A percentile compares a stretch with the other conserved stretches of the same genome.
Evolutionary conservation across 2,888 invertebrate species (phyloP).

Genomic region (Timema podura): DNA sequence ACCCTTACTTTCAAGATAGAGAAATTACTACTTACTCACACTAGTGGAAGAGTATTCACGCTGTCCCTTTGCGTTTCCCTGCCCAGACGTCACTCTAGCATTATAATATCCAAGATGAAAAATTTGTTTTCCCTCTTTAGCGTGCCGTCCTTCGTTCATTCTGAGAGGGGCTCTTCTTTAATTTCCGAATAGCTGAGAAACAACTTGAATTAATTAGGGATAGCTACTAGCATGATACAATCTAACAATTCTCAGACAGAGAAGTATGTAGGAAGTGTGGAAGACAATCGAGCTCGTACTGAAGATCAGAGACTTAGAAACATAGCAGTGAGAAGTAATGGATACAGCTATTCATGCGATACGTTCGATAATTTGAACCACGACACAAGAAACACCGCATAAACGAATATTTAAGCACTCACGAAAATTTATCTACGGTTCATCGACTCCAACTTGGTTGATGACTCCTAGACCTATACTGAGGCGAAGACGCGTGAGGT

Average conservation of each 20-base stretch:
- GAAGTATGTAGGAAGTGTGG: slow-evolving; percentile 6
- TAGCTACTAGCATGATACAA: neutral
- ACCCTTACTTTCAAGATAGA: neutral
- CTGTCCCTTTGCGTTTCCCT: neutral
- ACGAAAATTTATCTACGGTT: slow-evolving; percentile 28
- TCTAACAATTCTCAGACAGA: neutral
- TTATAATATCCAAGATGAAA: no score
- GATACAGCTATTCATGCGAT: slow-evolving; percentile 16
- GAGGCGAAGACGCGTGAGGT: slow-evolving; percentile 23
- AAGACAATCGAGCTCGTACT: slow-evolving; percentile 14
- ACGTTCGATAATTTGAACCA: slow-evolving; percentile 19
- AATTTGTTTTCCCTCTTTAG: no score
- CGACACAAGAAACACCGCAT: slow-evolving; percentile 23
- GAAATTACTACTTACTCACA: neutral
- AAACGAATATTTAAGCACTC: slow-evolving; percentile 26
- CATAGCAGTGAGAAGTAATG: slow-evolving; percentile 11
- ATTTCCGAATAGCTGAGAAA: neutral
- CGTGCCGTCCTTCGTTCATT: neutral
- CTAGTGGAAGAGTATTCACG: neutral
- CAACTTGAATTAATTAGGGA: neutral
- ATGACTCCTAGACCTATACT: slow-evolving; percentile 28
- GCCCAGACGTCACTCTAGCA: neutral
- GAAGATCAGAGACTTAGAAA: neutral
- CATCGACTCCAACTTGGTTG: slow-evolving; percentile 29
- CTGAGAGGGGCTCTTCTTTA: neutral